A percentile compares a stretch with the other conserved stretches of the same genome.
These are phyloP conservation scores for Temnothorax unifasciatus DNA, from an alignment of 2,888 invertebrate genomes.

Conservation along the genomic window DNA sequence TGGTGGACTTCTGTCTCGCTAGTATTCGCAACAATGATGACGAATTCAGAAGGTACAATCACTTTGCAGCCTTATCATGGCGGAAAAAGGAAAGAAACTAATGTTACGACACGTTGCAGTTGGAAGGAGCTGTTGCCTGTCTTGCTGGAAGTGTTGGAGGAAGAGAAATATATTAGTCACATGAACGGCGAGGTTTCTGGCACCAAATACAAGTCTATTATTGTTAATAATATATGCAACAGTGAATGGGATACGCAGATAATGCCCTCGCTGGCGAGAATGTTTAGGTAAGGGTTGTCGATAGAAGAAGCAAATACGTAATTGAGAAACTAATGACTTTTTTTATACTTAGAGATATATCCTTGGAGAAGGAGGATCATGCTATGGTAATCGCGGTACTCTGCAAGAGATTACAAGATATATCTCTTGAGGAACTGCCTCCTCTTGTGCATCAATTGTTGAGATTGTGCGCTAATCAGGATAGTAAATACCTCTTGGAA, in stretches of 20 bases:
- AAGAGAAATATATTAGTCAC: constrained; percentile 87
- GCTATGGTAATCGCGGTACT: constrained; percentile 89
- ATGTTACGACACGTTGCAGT: constrained; percentile 82
- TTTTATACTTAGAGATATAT: constrained; percentile 75
- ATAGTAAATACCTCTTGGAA: constrained; percentile 86
- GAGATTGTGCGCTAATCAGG: constrained; percentile 87
- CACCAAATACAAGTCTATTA: constrained; percentile 88
- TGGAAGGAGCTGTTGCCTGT: constrained; percentile 91
- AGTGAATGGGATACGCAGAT: constrained; percentile 88
- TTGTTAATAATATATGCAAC: constrained; percentile 89
- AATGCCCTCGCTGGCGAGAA: constrained; percentile 89
- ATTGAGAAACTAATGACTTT: constrained; percentile 11
- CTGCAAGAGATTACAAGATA: constrained; percentile 88
- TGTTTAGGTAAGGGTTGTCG: constrained; percentile 88
- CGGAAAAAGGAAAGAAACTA: not conserved
- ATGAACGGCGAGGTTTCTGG: constrained; percentile 88
- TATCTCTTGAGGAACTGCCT: constrained; percentile 89
- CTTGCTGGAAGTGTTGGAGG: constrained; percentile 87
- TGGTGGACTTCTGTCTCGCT: constrained; percentile 88
- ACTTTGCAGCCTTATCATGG: not conserved
- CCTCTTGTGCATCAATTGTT: constrained; percentile 90
- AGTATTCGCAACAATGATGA: constrained; percentile 87
- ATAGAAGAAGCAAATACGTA: not conserved
- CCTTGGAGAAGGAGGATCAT: constrained; percentile 88
- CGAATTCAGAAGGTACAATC: constrained; percentile 86